Evolutionary conservation across 2,113 vertebrate species (phyloP).

Genomic region (Ascaphus truei): DNA sequence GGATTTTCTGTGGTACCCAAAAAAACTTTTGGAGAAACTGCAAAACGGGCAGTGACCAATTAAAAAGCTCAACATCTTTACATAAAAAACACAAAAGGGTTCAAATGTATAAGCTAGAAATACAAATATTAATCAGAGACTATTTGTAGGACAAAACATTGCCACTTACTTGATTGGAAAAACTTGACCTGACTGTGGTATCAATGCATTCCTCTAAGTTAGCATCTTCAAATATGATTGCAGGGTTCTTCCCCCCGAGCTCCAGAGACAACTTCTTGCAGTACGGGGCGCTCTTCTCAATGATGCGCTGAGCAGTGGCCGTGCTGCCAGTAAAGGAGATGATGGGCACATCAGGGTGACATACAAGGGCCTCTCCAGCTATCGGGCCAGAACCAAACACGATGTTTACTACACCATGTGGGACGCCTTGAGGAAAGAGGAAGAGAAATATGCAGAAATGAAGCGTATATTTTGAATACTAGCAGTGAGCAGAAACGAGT

Average conservation of each 20-base stretch:
- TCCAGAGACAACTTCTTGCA: conserved; percentile 94
- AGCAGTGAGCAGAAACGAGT: too few relatives aligned
- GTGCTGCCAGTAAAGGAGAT: conserved; percentile 96
- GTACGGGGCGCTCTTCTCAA: conserved; percentile 71
- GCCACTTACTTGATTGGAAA: conserved; percentile 85
- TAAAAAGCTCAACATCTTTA: too few relatives aligned
- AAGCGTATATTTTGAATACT: too few relatives aligned
- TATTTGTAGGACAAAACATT: too few relatives aligned
- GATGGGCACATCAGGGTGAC: conserved; percentile 81
- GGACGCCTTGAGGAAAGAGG: conserved; percentile 70
- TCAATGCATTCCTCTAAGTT: conserved; percentile 80
- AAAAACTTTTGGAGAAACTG: too few relatives aligned
- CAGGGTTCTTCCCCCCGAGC: conserved; percentile 93
- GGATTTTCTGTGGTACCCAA: too few relatives aligned
- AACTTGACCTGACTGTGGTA: conserved; percentile 85
- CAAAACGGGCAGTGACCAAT: too few relatives aligned
- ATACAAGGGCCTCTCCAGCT: conserved; percentile 81
- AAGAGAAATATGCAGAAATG: not conserved
- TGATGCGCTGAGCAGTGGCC: conserved; percentile 77
- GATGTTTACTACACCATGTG: conserved; percentile 87
- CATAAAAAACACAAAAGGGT: too few relatives aligned
- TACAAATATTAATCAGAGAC: too few relatives aligned
- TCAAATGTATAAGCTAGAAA: too few relatives aligned
- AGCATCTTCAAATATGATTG: conserved; percentile 85
- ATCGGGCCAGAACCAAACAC: conserved; percentile 79